These are phyloP conservation scores for Pedetes capensis DNA, from an alignment of 2,113 vertebrate species.

Conservation along the genomic window DNA sequence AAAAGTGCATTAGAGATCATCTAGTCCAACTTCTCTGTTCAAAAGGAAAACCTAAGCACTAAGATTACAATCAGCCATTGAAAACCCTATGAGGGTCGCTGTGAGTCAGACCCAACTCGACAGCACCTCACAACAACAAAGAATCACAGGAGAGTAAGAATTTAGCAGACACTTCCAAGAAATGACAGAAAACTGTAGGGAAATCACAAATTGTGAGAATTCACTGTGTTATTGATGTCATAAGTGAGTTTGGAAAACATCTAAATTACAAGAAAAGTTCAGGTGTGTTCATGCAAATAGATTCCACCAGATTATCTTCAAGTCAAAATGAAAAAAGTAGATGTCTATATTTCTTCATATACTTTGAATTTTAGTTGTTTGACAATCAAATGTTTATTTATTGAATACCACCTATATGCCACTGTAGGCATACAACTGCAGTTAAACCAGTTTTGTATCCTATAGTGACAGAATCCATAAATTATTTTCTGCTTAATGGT, in stretches of 20 bases:
- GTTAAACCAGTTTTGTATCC: slow-evolving; percentile 35
- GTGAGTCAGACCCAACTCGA: too few relatives aligned
- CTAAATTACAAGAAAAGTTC: slow-evolving; percentile 13
- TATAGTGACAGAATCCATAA: slow-evolving; percentile 2
- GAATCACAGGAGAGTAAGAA: slow-evolving; percentile 53
- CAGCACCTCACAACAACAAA: too few relatives aligned
- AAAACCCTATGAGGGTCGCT: too few relatives aligned
- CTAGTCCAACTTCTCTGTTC: slow-evolving; percentile 47
- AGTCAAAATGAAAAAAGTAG: slow-evolving; percentile 40
- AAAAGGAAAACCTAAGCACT: slow-evolving; percentile 33
- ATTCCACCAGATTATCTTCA: slow-evolving; percentile 18
- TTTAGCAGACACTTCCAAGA: slow-evolving; percentile 40
- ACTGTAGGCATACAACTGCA: neutral
- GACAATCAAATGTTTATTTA: slow-evolving; percentile 18
- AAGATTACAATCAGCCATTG: too few relatives aligned
- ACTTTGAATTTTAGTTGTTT: slow-evolving; percentile 31
- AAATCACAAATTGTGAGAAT: slow-evolving; percentile 40
- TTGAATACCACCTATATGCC: neutral
- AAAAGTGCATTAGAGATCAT: slow-evolving; percentile 33
- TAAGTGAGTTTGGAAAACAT: slow-evolving; percentile 16
- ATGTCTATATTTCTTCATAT: slow-evolving; percentile 10
- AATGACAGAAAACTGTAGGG: slow-evolving; percentile 32
- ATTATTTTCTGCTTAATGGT: slow-evolving; percentile 5
- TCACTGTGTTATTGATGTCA: slow-evolving; percentile 14
- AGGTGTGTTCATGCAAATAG: neutral